Base-by-base conservation (phyloP, 2,888 invertebrate species). In the Agrochola lychnidis region DNA sequence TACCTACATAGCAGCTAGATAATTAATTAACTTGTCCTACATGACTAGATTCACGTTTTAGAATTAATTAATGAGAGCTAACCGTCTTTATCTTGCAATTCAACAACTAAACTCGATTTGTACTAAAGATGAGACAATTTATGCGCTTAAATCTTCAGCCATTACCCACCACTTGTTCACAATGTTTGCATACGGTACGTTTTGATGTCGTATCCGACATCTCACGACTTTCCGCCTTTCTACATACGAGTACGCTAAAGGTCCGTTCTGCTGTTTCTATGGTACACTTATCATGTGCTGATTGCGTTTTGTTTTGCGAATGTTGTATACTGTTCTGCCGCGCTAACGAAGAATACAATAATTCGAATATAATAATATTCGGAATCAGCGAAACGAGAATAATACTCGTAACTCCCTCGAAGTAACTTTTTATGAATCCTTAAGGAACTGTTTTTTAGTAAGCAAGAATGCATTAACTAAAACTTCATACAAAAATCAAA, bases 151-250 rank as follows among this genome's bases (percentile, higher is more conserved):
- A 76, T 82, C 82, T 69, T 75, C 70, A 84, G 79, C 75, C 42
- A 76, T 86, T 87, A 88, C 88, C 86, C 88, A 88, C 83, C 83
- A 88, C 85, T 91, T 78, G 73, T 88, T 79, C 76, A 77, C 82
- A 81, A 87, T 78, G 81, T 87, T 88, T 86, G 87, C 87, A 85
- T 86, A 85, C 82, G 73, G 81, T 86, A 84, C 83, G 91, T 92
- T 92, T 94, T 90, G 93, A 92, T 93, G 93, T 91, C 90, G 91
- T 87, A 94, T 94, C 93, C 88, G 90, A 90, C 92, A 92, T 92
- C 92, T 93, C 94, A 94, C 94, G 94, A 94, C 92, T 94, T 92
- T 91, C 93, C 91, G 89, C 90, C 94, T 95, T 95, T 95, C 85
- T 95, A 94, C 83, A 88, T 84, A 94, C 82, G 53, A 67, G 53